These are phyloP conservation scores for Cacatua alba DNA, from an alignment of 2,113 vertebrate genomes.

Conservation along the genomic window DNA sequence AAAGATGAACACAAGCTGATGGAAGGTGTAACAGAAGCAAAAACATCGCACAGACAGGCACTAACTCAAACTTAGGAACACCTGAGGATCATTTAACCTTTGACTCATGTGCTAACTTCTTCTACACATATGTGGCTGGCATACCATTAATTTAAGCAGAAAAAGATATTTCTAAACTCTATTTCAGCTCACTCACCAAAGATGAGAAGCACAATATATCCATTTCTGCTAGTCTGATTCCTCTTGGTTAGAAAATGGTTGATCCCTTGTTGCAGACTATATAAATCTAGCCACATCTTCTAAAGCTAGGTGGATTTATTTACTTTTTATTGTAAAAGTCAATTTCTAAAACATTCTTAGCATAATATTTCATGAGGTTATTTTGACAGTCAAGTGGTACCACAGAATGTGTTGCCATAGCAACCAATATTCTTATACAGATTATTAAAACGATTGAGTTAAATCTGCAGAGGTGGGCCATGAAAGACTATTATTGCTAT, in stretches of 20 bases:
- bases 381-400: conserved; percentile 40
- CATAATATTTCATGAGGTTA: conserved; percentile 39
- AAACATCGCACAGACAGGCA: not conserved
- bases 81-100: not conserved
- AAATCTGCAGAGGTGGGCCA: not conserved
- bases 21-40: not conserved
- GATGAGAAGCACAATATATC: not conserved
- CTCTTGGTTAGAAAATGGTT: not conserved
- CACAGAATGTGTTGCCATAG: conserved; percentile 31
- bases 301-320: not conserved
- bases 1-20: not conserved
- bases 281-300: not conserved
- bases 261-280: not conserved
- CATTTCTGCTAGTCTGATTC: not conserved
- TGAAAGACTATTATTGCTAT: not conserved
- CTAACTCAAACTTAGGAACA: not conserved
- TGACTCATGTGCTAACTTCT: not conserved
- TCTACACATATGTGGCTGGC: not conserved
- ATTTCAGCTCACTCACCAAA: not conserved
- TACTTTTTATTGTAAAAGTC: conserved; percentile 18
- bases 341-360: conserved; percentile 23
- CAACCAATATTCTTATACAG: conserved; percentile 34
- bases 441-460: conserved; percentile 38
- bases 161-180: not conserved
- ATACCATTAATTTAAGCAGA: not conserved